These are phyloP conservation scores for Thera britannica DNA, from an alignment of 2,888 invertebrate species.

Conservation along the genomic window DNA sequence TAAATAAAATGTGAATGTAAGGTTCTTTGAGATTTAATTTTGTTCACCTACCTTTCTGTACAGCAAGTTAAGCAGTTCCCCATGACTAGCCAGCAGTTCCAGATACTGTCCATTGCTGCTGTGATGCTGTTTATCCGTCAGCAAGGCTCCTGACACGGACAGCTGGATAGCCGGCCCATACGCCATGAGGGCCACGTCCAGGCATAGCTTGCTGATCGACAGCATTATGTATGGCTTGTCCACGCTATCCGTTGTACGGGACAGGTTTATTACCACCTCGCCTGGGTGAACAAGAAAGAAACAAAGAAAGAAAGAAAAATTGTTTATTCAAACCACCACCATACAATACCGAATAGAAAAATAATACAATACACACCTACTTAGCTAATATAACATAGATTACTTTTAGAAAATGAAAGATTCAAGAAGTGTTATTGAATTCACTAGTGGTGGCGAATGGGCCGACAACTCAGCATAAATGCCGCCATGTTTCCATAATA, in stretches of 20 bases:
- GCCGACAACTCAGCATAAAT: no score
- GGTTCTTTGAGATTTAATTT: neutral
- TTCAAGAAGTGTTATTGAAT: no score
- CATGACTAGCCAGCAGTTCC: conserved; percentile 88
- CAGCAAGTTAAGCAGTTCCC: conserved; percentile 88
- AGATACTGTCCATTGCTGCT: conserved; percentile 90
- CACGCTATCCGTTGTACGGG: conserved; percentile 86
- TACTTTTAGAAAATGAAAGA: no score
- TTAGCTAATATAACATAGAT: no score
- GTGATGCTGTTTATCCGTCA: conserved; percentile 91
- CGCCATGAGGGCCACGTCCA: conserved; percentile 91
- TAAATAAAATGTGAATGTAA: no score
- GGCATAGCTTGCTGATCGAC: conserved; percentile 87
- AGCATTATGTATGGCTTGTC: conserved; percentile 91
- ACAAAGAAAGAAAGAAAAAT: no score
- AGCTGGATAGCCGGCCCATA: conserved; percentile 92
- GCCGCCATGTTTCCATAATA: no score
- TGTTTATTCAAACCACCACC: no score
- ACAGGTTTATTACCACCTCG: conserved; percentile 86
- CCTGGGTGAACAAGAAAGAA: conserved; percentile 51
- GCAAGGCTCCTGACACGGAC: conserved; percentile 57
- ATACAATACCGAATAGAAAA: no score
- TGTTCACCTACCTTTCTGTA: conserved; percentile 88
- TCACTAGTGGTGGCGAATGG: no score
- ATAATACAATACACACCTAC: no score